These are phyloP conservation scores for Cirrhinus molitorella DNA, from an alignment of 2,797 vertebrate species.

Conservation along the genomic window DNA sequence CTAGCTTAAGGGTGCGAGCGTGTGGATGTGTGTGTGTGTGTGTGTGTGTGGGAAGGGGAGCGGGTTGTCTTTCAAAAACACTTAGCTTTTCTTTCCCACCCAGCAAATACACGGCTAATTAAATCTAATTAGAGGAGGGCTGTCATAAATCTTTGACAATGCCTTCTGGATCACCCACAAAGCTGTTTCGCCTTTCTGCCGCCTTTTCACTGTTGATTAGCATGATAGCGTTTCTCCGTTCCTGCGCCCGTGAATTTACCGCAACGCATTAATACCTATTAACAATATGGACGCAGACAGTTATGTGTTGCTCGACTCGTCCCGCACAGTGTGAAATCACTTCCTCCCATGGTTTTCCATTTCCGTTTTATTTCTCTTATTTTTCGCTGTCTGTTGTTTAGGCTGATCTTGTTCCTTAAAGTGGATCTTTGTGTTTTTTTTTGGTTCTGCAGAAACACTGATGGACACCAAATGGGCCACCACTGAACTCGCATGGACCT, in stretches of 20 bases:
- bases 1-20: constrained; percentile 55
- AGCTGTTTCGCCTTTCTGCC: constrained; percentile 37
- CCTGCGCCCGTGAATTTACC: constrained; percentile 11
- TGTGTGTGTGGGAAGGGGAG: constrained; percentile 52
- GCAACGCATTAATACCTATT: constrained; percentile 13
- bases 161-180: constrained; percentile 65
- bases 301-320: background rate
- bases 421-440: constrained; percentile 53
- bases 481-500: constrained; percentile 95
- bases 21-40: constrained; percentile 57
- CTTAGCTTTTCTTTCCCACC: constrained; percentile 64
- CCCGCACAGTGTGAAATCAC: background rate
- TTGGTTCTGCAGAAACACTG: constrained; percentile 87
- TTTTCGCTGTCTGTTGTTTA: background rate
- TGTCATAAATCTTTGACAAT: constrained; percentile 70
- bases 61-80: constrained; percentile 57
- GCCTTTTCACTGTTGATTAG: constrained; percentile 39
- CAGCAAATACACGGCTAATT: constrained; percentile 70
- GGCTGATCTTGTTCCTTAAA: constrained; percentile 58
- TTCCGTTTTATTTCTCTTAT: background rate
- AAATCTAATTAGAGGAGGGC: constrained; percentile 72
- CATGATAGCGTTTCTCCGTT: constrained; percentile 47
- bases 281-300: constrained; percentile 12
- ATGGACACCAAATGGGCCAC: constrained; percentile 99
- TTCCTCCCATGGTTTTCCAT: background rate